Evolutionary conservation across 1,140 invertebrate genomes (phyloP).

Genomic region (Campoletis sonorensis): DNA sequence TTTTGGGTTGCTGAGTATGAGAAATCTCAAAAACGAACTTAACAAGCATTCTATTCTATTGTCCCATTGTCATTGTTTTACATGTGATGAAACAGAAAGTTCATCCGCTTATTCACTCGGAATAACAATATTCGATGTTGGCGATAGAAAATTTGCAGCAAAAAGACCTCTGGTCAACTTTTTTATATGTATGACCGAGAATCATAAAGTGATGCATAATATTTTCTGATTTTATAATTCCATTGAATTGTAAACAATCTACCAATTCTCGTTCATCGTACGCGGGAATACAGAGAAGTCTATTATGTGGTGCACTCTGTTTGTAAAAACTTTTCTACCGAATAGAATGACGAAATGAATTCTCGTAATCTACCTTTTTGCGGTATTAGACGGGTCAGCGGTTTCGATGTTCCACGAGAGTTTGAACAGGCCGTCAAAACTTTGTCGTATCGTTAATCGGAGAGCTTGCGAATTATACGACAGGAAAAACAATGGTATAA

Average conservation of each 20-base stretch:
- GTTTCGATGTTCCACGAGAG: not conserved
- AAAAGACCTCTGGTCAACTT: too few species aligned
- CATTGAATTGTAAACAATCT: too few species aligned
- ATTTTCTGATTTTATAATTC: too few species aligned
- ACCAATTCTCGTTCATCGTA: not conserved
- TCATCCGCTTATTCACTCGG: too few species aligned
- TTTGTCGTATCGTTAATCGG: constrained; percentile 28
- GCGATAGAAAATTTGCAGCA: not conserved
- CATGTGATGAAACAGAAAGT: too few species aligned
- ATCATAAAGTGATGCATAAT: too few species aligned
- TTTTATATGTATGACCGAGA: too few species aligned
- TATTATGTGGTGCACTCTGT: not conserved
- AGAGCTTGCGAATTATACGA: constrained; percentile 19
- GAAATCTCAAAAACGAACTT: too few species aligned
- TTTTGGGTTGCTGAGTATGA: too few species aligned
- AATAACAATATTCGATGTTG: not conserved
- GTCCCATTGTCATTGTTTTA: too few species aligned
- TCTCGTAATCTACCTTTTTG: constrained; percentile 1
- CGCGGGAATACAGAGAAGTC: not conserved
- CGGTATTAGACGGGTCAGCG: not conserved
- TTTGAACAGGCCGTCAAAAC: not conserved
- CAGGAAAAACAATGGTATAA: not conserved
- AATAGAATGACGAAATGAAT: not conserved
- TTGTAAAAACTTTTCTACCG: not conserved
- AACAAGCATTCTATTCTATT: too few species aligned